Base-by-base conservation (phyloP, 2,797 vertebrate genomes). In the Scyliorhinus canicula region DNA sequence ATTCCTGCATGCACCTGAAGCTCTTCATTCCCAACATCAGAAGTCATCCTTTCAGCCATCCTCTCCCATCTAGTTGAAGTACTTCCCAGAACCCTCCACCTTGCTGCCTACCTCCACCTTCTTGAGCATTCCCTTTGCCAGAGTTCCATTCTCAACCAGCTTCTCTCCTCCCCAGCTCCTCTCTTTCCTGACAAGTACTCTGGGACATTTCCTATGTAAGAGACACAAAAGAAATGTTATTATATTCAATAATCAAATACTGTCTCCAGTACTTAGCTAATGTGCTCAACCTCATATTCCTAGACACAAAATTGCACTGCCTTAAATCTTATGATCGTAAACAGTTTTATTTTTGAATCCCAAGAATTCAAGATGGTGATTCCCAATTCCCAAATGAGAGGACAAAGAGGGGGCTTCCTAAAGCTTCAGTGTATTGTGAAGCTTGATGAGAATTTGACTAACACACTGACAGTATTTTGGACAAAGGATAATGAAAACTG, bases 401-500 rank as follows among this genome's bases (percentile, higher is more conserved):
- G 63, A 44, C 65, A 26, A 3, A 93, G 44, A 69, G 91, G 91
- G 40, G 65, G 40, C 12, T 69, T 65, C 91, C 91, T 93, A 47
- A 69, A 69, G 91, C 91, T 93, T 28, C 63, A 44, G 40, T 93
- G 91, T 16, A 93, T 47, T 28, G 40, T 69, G 91, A 47, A 50
- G 31, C 28, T 69, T 69, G 91, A 67, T 26, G 40, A 44, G 24
- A 11, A 69, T 93, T 50, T 93, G 91, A 69, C 31, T 69, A 47
- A 40, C 40, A 69, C 63, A 16, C 91, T 93, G 63, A 28, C 7
- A 44, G 91, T 93, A 31, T 65, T 26, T 47, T 93, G 91, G 91
- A 93, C 63, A 44, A 69, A 93, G 63, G 91, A 69, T 28, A 93
- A 93, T 28, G 91, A 69, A 47, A 67, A 65, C 21, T 93, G 91